A percentile compares a stretch with the other conserved stretches of the same genome.
Conservation (phyloP, 1,140 invertebrate genomes). For the Aphidius ervi region DNA sequence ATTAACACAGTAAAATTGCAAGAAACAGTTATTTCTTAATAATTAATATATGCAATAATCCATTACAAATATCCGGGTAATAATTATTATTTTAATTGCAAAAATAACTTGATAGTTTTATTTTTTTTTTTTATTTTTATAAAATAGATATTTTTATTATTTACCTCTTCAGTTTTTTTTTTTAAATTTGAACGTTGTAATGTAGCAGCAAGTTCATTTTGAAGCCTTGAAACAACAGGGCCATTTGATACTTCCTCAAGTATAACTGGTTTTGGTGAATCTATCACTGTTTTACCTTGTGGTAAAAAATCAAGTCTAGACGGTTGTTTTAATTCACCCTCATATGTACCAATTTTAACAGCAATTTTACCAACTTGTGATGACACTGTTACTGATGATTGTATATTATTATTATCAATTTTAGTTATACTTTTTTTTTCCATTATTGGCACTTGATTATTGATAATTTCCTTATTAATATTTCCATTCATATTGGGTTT, state of each 20-base stretch:
- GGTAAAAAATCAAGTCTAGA: slow-evolving; percentile 66
- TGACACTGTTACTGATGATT: slow-evolving; percentile 15
- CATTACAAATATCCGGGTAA: not conserved
- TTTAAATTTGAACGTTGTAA: slow-evolving; percentile 69
- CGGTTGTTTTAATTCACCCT: slow-evolving; percentile 58
- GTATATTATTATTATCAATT: not conserved
- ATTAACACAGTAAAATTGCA: not conserved
- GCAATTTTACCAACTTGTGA: slow-evolving; percentile 39
- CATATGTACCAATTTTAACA: slow-evolving; percentile 47
- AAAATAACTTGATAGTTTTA: not conserved
- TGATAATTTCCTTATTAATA: slow-evolving; percentile 10
- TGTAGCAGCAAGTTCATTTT: slow-evolving; percentile 68
- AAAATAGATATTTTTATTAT: slow-evolving; percentile 30
- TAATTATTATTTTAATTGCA: not conserved
- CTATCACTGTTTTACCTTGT: slow-evolving; percentile 36
- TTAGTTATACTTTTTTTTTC: slow-evolving; percentile 15
- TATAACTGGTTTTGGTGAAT: slow-evolving; percentile 29
- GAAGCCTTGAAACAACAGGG: slow-evolving; percentile 61
- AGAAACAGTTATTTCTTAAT: not conserved
- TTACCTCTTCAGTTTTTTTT: slow-evolving; percentile 65
- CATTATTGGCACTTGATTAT: slow-evolving; percentile 10
- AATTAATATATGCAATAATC: not conserved
- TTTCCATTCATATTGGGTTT: slow-evolving; percentile 16
- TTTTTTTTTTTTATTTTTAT: not conserved
- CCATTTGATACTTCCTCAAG: slow-evolving; percentile 33